phyloP scores from a whole-genome alignment of 2,113 vertebrate species.

The Gila orcuttii region DNA sequence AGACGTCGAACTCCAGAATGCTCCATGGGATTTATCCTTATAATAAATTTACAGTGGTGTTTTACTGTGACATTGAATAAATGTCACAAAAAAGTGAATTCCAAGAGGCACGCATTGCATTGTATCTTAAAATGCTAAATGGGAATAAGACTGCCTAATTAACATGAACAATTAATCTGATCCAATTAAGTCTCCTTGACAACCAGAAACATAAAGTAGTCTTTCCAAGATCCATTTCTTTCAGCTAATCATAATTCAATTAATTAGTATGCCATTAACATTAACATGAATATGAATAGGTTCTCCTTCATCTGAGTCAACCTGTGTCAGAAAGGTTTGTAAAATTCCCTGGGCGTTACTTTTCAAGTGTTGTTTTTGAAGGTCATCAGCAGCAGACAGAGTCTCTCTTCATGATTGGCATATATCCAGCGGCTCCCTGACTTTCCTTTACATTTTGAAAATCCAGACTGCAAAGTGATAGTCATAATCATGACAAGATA shows the following conservation, averaged over 20 bases:
- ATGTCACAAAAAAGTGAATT: not conserved
- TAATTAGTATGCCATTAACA: slow-evolving; percentile 65
- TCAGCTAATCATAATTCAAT: slow-evolving; percentile 63
- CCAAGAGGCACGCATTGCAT: not conserved
- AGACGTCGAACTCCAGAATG: too few species aligned
- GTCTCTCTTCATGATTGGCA: not conserved
- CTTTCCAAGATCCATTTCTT: slow-evolving; percentile 57
- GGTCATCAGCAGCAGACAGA: not conserved
- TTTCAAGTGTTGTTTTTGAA: slow-evolving; percentile 29
- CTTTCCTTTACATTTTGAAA: not conserved
- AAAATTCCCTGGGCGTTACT: not conserved
- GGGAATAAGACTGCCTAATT: slow-evolving; percentile 52
- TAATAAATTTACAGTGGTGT: not conserved
- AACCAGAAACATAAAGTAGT: slow-evolving; percentile 57
- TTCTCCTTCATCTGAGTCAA: not conserved
- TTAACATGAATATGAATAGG: slow-evolving; percentile 29
- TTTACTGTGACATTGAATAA: too few species aligned
- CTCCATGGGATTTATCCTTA: not conserved
- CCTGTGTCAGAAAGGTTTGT: slow-evolving; percentile 2
- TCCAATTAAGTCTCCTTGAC: slow-evolving; percentile 63
- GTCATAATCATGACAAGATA: not conserved
- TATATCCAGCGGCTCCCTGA: not conserved
- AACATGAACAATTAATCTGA: slow-evolving; percentile 65
- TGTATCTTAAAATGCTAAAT: slow-evolving; percentile 34
- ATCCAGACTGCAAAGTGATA: not conserved